phyloP scores from a whole-genome alignment of 2,113 vertebrate species.

The Nesoenas mayeri region DNA sequence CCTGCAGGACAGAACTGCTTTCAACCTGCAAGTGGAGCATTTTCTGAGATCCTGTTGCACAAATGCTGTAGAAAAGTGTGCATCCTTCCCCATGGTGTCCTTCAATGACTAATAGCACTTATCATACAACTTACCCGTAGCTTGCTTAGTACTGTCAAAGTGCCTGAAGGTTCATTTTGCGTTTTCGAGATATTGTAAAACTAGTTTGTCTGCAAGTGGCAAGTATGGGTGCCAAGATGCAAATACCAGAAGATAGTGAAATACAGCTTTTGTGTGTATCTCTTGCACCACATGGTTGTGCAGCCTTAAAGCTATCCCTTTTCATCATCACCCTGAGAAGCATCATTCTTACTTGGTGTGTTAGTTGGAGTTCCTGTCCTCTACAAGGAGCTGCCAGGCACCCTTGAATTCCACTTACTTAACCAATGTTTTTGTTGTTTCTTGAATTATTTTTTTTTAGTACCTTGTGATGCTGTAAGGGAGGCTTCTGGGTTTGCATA shows the following conservation, averaged over 20 bases:
- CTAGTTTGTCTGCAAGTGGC: neutral
- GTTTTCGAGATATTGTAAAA: neutral
- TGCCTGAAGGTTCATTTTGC: neutral
- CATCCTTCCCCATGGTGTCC: neutral
- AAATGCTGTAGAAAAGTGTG: accelerated
- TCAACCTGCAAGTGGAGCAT: neutral
- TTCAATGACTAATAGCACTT: neutral
- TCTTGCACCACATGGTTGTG: neutral
- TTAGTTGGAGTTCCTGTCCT: neutral
- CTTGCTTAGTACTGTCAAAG: neutral
- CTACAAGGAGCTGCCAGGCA: neutral
- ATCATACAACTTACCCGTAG: neutral
- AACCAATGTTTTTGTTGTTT: neutral
- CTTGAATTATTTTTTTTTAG: neutral
- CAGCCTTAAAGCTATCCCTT: neutral
- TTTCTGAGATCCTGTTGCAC: neutral
- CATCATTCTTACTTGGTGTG: accelerated
- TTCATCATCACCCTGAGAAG: neutral
- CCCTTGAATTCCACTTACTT: neutral
- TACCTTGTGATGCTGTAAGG: neutral
- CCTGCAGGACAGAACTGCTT: neutral
- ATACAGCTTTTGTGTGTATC: accelerated
- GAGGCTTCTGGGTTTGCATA: neutral
- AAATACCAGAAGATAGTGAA: neutral
- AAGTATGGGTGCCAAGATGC: neutral